Evolutionary conservation across 2,113 vertebrate species (phyloP).

Genomic region (Recurvirostra avosetta): DNA sequence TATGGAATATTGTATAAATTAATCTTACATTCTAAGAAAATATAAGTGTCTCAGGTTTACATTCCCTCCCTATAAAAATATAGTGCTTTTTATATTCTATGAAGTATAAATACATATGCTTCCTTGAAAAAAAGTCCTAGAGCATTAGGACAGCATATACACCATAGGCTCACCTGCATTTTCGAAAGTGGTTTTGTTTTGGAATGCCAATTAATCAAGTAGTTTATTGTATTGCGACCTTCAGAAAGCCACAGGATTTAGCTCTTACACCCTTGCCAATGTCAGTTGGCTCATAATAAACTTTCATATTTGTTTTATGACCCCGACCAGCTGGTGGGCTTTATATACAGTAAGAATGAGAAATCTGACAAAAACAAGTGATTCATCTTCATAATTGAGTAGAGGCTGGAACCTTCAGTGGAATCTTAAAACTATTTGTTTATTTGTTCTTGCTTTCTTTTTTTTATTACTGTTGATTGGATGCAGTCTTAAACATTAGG

Average conservation of each 20-base stretch:
- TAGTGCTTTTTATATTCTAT: neutral
- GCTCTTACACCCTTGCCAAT: slow-evolving; percentile 24
- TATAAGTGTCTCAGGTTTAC: neutral
- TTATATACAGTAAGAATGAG: slow-evolving; percentile 11
- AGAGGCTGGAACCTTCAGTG: neutral
- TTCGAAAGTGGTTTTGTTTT: neutral
- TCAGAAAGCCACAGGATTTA: slow-evolving; percentile 33
- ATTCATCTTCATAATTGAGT: slow-evolving; percentile 30
- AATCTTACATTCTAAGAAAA: neutral
- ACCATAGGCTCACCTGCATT: neutral
- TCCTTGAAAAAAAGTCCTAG: neutral
- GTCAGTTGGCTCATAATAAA: slow-evolving; percentile 28
- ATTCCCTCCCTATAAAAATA: neutral
- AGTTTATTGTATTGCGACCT: slow-evolving; percentile 2
- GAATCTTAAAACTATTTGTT: neutral
- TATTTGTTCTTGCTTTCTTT: neutral
- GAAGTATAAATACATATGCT: neutral
- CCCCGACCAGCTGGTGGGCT: slow-evolving; percentile 34
- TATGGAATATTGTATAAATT: neutral
- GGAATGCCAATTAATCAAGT: neutral
- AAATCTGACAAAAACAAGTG: slow-evolving; percentile 32
- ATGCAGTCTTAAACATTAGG: neutral
- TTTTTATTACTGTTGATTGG: neutral
- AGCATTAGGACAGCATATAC: neutral
- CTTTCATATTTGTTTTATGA: slow-evolving; percentile 37